Conservation (phyloP, 1,140 invertebrate species). For the Conus ventricosus region DNA sequence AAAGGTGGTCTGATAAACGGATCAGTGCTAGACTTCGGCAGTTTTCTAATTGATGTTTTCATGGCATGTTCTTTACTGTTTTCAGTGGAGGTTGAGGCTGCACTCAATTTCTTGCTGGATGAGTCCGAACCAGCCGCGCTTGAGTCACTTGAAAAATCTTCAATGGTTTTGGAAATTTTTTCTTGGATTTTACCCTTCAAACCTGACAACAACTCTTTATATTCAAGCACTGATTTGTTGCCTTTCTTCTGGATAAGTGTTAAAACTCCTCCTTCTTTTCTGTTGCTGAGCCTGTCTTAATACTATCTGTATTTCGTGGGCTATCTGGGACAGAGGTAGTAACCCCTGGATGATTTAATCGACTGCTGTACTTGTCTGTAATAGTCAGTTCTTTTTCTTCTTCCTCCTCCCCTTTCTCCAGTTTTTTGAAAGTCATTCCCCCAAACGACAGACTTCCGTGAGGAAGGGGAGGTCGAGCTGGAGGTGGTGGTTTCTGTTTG, state of each 20-base stretch:
- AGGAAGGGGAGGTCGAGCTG: conserved; percentile 54
- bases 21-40: not conserved
- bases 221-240: conserved; percentile 42
- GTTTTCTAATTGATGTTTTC: not conserved
- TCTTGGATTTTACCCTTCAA: conserved; percentile 59
- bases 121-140: conserved; percentile 19
- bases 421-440: conserved; percentile 63
- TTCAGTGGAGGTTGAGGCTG: not conserved
- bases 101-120: not conserved
- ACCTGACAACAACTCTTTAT: conserved; percentile 57
- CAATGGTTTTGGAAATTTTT: conserved; percentile 61
- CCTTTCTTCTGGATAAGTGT: conserved; percentile 45
- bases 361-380: conserved; percentile 61
- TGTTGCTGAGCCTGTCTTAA: conserved; percentile 25
- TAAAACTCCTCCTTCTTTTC: conserved; percentile 48
- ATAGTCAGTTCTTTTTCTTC: conserved; percentile 58
- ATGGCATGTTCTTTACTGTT: not conserved
- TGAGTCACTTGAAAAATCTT: conserved; percentile 62
- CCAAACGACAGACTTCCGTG: conserved; percentile 31
- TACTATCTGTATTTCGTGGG: not conserved
- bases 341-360: conserved; percentile 40
- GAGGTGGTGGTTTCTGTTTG: conserved; percentile 41
- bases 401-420: conserved; percentile 65
- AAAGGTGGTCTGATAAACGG: not conserved
- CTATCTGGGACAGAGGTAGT: not conserved